Evolutionary conservation across 1,140 invertebrate genomes (phyloP).

Genomic region (Heliconius nattereri): DNA sequence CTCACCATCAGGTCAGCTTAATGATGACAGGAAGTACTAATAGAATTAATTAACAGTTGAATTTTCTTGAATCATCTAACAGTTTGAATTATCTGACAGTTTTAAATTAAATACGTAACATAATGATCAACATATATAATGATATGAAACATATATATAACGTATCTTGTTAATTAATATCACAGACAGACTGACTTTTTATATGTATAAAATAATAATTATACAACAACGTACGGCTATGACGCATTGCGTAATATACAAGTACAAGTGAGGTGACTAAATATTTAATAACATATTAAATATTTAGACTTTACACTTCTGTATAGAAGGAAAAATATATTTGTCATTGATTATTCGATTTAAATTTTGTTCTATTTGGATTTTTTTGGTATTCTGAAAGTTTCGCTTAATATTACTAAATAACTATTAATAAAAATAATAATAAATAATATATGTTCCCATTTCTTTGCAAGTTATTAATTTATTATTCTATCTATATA

Average conservation of each 20-base stretch:
- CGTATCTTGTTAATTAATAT: conserved; percentile 11
- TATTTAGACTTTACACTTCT: neutral
- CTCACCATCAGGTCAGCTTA: too few relatives aligned
- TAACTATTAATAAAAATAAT: too few relatives aligned
- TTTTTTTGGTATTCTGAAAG: too few relatives aligned
- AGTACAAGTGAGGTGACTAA: conserved; percentile 35
- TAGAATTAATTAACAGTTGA: too few relatives aligned
- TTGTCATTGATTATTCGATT: neutral
- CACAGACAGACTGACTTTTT: conserved; percentile 8
- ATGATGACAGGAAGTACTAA: too few relatives aligned
- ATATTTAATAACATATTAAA: neutral
- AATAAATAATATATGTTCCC: too few relatives aligned
- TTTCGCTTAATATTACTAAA: too few relatives aligned
- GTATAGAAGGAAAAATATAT: neutral
- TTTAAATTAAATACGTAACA: neutral
- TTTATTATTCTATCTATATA: too few relatives aligned
- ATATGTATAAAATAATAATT: conserved; percentile 11
- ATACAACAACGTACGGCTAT: neutral
- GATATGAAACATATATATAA: neutral
- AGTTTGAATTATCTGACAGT: neutral
- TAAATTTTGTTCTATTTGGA: too few relatives aligned
- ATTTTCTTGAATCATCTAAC: neutral
- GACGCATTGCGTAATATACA: conserved; percentile 39
- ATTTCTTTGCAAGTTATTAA: too few relatives aligned
- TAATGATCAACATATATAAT: neutral